Evolutionary conservation across 2,888 invertebrate genomes (phyloP).

Genomic region (Stenodema calcarata): DNA sequence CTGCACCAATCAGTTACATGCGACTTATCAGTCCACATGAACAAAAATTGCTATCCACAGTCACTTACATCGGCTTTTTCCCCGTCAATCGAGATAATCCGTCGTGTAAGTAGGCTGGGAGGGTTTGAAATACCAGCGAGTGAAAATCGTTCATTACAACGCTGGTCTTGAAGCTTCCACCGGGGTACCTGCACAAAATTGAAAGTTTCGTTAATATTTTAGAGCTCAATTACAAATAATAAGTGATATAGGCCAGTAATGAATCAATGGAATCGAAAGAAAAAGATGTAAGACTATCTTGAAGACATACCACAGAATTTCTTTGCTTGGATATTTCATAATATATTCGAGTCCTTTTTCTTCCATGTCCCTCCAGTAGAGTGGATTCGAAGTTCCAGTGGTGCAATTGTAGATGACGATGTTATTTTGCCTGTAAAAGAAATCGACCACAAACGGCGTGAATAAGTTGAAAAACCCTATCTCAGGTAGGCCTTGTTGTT

Average conservation of each 20-base stretch:
- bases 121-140: conserved; percentile 65
- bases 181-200: conserved; percentile 59
- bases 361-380: conserved; percentile 68
- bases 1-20: too few relatives aligned
- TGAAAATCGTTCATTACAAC: conserved; percentile 64
- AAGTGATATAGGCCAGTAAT: too few relatives aligned
- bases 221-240: too few relatives aligned
- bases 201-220: too few relatives aligned
- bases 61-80: conserved; percentile 63
- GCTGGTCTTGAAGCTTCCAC: conserved; percentile 61
- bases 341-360: conserved; percentile 56
- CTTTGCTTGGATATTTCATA: conserved; percentile 64
- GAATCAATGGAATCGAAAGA: background rate
- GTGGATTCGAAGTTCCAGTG: conserved; percentile 67
- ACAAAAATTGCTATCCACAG: too few relatives aligned
- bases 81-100: conserved; percentile 64
- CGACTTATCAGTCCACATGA: too few relatives aligned
- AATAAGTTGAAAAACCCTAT: too few relatives aligned
- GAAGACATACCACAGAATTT: conserved; percentile 62
- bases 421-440: conserved; percentile 59
- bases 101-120: conserved; percentile 68
- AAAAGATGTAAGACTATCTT: too few relatives aligned
- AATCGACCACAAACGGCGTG: background rate
- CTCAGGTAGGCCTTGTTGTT: too few relatives aligned
- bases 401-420: conserved; percentile 68